These are phyloP conservation scores for Pica pica DNA, from an alignment of 2,113 vertebrate genomes.

Conservation along the genomic window DNA sequence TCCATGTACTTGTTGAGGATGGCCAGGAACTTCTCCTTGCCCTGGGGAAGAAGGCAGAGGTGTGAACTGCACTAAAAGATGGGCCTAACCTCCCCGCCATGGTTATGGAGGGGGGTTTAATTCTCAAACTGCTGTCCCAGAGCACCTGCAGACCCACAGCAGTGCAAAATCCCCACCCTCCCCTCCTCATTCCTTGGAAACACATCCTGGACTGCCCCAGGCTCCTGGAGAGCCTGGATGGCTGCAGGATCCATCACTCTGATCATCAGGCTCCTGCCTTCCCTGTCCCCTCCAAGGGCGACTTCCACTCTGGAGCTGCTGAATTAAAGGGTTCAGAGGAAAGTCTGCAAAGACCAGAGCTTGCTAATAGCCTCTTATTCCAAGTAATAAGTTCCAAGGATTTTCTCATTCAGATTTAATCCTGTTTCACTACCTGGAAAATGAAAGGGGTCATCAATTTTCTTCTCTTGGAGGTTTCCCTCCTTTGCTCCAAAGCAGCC, in stretches of 20 bases:
- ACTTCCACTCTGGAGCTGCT: not conserved
- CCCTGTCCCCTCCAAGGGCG: not conserved
- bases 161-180: not conserved
- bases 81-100: accelerated
- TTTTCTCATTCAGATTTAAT: not conserved
- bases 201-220: not conserved
- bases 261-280: not conserved
- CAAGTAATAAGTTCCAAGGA: not conserved
- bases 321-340: not conserved
- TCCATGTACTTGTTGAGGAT: slow-evolving; percentile 95
- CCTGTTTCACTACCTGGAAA: not conserved
- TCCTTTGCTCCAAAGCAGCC: not conserved
- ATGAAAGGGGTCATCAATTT: not conserved
- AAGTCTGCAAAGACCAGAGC: not conserved
- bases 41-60: slow-evolving; percentile 67
- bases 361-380: not conserved
- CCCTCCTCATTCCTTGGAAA: not conserved
- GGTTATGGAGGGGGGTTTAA: not conserved
- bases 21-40: slow-evolving; percentile 88
- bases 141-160: not conserved
- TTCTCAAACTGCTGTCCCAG: not conserved
- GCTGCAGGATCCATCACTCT: not conserved
- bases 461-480: not conserved
- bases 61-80: not conserved
- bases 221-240: accelerated